Percentiles rank a stretch among this genome's conserved stretches.
These are phyloP conservation scores for Acanthoscelides obtectus DNA, from an alignment of 2,888 invertebrate species.

Conservation along the genomic window DNA sequence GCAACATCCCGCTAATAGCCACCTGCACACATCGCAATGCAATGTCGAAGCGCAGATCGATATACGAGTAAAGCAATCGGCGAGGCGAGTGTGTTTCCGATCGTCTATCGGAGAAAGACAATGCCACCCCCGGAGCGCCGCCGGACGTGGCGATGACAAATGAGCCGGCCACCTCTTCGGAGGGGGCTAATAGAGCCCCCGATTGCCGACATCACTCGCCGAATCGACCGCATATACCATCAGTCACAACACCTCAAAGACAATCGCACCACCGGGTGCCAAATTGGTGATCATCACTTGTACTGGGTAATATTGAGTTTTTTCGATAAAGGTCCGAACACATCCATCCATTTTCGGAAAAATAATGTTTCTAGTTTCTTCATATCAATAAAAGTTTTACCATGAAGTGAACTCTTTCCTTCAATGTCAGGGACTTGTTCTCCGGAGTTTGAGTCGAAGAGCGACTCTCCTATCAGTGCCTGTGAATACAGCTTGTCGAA, in stretches of 20 bases:
- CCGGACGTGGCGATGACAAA: conserved; percentile 38
- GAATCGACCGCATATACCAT: background rate
- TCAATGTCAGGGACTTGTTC: no score
- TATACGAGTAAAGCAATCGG: no score
- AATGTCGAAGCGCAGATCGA: background rate
- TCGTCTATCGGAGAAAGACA: background rate
- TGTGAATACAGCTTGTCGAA: no score
- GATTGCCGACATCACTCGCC: background rate
- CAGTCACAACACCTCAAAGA: background rate
- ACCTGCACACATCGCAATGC: background rate
- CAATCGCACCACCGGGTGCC: background rate
- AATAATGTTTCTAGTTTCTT: no score
- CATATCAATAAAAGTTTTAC: no score
- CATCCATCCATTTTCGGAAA: no score
- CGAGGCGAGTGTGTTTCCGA: background rate
- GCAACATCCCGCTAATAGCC: background rate
- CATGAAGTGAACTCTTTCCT: no score
- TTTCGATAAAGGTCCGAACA: no score
- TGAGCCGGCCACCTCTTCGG: conserved; percentile 37
- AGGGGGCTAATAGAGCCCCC: conserved; percentile 12
- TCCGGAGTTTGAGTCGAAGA: no score
- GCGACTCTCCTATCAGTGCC: no score
- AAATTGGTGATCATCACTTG: background rate
- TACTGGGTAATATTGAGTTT: no score
- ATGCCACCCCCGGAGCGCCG: background rate